Conservation (phyloP, 2,113 vertebrate species). For the Gasterosteus aculeatus region DNA sequence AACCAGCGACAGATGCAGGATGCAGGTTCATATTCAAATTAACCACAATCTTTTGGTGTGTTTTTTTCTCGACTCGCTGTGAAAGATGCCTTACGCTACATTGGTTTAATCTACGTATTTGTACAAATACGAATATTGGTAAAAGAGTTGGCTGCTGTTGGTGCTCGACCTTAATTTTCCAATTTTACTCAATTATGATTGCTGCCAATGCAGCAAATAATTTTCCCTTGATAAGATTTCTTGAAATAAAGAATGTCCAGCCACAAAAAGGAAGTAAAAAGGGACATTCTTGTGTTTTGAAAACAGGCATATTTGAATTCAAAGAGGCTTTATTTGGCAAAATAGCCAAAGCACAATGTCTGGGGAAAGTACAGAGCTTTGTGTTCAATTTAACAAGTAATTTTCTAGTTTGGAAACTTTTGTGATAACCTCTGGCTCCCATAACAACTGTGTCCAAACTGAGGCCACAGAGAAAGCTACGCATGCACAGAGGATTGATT, state of each 20-base stretch:
- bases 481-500: too few species aligned
- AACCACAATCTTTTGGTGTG: background rate
- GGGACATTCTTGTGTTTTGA: background rate
- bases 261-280: background rate
- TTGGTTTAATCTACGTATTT: conserved; percentile 18
- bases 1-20: conserved; percentile 28
- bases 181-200: background rate
- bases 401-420: background rate
- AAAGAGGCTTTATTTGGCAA: background rate
- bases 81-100: background rate
- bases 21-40: conserved; percentile 46
- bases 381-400: background rate
- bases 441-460: background rate
- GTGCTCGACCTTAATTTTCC: background rate
- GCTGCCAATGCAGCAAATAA: background rate
- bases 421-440: background rate
- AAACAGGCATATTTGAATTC: background rate
- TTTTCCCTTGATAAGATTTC: background rate
- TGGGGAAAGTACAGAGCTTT: background rate
- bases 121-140: conserved; percentile 1
- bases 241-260: background rate
- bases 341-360: background rate
- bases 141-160: background rate
- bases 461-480: background rate
- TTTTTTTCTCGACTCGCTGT: background rate